Evolutionary conservation across 1,140 invertebrate genomes (phyloP).

Genomic region (Calephelis nemesis): DNA sequence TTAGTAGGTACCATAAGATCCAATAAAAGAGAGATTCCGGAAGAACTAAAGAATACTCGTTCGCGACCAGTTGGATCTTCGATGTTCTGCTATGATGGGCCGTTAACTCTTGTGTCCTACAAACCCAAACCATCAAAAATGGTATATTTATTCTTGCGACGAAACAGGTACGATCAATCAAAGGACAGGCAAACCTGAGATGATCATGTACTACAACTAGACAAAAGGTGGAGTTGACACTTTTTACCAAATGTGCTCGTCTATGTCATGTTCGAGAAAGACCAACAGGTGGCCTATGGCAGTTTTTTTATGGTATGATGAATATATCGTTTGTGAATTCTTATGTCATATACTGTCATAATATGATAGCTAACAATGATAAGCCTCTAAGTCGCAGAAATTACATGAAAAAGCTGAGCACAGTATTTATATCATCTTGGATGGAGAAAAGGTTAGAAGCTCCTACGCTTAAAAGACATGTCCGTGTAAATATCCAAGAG

Average conservation of each 20-base stretch:
- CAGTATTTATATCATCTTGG: conserved; percentile 20
- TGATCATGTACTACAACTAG: no score
- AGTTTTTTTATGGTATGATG: no score
- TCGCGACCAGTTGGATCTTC: no score
- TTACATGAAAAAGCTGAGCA: conserved; percentile 20
- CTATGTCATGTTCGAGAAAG: no score
- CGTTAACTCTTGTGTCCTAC: conserved; percentile 10
- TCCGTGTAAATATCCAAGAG: conserved; percentile 22
- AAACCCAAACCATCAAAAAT: conserved; percentile 19
- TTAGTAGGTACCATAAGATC: no score
- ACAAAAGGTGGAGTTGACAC: no score
- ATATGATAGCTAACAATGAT: conserved; percentile 21
- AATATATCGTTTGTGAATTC: conserved; percentile 15
- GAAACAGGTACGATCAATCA: conserved; percentile 13
- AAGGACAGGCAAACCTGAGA: background rate
- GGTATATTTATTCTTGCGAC: conserved; percentile 20
- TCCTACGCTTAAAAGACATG: conserved; percentile 24
- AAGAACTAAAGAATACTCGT: no score
- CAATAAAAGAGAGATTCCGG: no score
- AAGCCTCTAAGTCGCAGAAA: conserved; percentile 20
- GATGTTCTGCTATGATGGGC: no score
- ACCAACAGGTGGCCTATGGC: no score
- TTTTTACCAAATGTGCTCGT: no score
- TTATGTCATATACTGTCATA: conserved; percentile 25
- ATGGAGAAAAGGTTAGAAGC: conserved; percentile 24